Evolutionary conservation across 1,140 invertebrate species (phyloP), one percentile per base, ranked within the genome.

Genomic region (Physella acuta): DNA sequence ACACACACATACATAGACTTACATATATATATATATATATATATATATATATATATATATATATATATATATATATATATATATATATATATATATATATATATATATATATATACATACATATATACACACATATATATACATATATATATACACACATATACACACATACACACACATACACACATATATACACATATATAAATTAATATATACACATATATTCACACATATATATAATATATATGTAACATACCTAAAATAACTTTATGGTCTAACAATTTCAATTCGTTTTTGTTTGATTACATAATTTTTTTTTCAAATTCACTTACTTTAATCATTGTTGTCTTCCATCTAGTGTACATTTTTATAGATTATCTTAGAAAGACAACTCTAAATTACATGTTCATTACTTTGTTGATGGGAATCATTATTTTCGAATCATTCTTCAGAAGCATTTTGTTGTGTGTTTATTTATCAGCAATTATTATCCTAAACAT

Each of bases 11-110:
- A 44, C 39, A 44, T 44, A 44, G 8, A 44, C 8, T 11, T 20
- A 44, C 20, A 20, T 44, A 44, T 14, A 56, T 24, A 56, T 14
- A 26, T 24, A 24, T 26, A 24, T 26, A n/a, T 56, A 11, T 24
- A 11, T 8, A 11, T 56, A 24, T 56, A 24, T 30, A n/a, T 56
- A 8, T 26, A 0, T 68, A 62, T 1, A 55, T 55, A 16, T 62
- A 49, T 30, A 58, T 59, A 31, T 72, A 51, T 36, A 51, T 59
- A 44, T 67, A 65, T 52, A 49, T 62, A 0, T 64, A 68, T 70
- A 70, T 69, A 31, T 74, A 58, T 37, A 71, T 60, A 2, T 74
- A 56, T 20, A 71, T 75, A 51, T 74, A 73, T 55, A 76, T 73
- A 8, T 71, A 44, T 0, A 77, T 72, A 71, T 68, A 74, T 58